Evolutionary conservation across 2,113 vertebrate genomes (phyloP).

Genomic region (Ailuropoda melanoleuca): DNA sequence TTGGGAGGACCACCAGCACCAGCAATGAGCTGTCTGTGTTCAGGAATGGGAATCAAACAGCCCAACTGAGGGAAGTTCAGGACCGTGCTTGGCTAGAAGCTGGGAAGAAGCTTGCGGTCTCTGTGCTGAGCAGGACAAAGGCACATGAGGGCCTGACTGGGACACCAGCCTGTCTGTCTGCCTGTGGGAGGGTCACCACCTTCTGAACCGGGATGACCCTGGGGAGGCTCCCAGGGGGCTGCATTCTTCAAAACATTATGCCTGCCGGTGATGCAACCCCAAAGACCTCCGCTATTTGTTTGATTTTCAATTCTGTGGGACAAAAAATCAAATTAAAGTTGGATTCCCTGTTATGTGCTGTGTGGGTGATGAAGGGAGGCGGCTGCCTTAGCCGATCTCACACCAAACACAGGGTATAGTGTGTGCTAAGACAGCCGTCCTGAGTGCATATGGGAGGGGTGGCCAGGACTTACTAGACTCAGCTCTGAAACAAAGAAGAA

Average conservation of each 20-base stretch:
- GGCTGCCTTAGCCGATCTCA: background rate
- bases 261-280: rapidly evolving
- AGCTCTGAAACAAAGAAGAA: background rate
- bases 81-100: background rate
- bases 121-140: rapidly evolving
- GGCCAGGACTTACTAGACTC: background rate
- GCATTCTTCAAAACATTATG: rapidly evolving
- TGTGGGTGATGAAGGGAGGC: no score
- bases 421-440: rapidly evolving
- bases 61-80: background rate
- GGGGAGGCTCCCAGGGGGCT: background rate
- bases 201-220: rapidly evolving
- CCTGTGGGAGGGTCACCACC: no score
- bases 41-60: background rate
- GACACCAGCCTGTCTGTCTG: rapidly evolving
- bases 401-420: rapidly evolving
- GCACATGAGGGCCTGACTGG: rapidly evolving
- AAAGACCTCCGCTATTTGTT: background rate
- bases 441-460: rapidly evolving
- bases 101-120: background rate
- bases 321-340: background rate
- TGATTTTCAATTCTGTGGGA: background rate
- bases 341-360: background rate
- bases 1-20: rapidly evolving
- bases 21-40: rapidly evolving